phyloP scores from a whole-genome alignment of 2,888 invertebrate genomes.

The Lasioglossum vierecki region DNA sequence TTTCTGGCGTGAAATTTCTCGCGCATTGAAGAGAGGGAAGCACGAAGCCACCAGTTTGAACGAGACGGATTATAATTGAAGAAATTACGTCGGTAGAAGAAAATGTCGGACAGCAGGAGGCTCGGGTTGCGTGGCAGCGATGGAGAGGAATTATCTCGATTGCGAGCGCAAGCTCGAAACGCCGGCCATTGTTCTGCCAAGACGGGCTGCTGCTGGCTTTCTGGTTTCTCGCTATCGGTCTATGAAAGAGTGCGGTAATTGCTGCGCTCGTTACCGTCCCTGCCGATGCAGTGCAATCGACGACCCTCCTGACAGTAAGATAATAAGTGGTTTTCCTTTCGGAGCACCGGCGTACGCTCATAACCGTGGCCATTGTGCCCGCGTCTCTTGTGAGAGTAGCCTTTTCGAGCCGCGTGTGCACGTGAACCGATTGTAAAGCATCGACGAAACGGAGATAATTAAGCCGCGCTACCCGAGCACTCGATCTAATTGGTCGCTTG shows the following conservation, averaged over 20 bases:
- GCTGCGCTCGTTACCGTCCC: slow-evolving; percentile 74
- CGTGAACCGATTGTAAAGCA: slow-evolving; percentile 63
- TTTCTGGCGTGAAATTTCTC: background rate
- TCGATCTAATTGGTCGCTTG: slow-evolving; percentile 51
- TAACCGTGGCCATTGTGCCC: slow-evolving; percentile 60
- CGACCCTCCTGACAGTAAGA: slow-evolving; percentile 73
- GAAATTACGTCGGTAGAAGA: slow-evolving; percentile 45
- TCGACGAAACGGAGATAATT: slow-evolving; percentile 51
- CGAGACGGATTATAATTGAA: background rate
- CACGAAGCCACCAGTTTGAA: background rate
- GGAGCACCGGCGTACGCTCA: slow-evolving; percentile 59
- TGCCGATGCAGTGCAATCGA: slow-evolving; percentile 72
- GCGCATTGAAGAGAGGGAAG: background rate
- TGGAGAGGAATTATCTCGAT: slow-evolving; percentile 65
- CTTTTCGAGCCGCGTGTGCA: slow-evolving; percentile 47
- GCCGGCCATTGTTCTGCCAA: slow-evolving; percentile 72
- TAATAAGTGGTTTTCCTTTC: slow-evolving; percentile 75
- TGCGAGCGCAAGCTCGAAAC: slow-evolving; percentile 57
- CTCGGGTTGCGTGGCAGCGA: slow-evolving; percentile 43
- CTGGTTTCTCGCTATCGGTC: slow-evolving; percentile 68
- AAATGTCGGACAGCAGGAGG: slow-evolving; percentile 59
- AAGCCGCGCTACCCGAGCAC: slow-evolving; percentile 38
- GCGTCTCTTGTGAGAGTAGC: slow-evolving; percentile 57
- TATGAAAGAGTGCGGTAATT: slow-evolving; percentile 74
- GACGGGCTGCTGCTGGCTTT: slow-evolving; percentile 57